Conservation (phyloP, 2,797 vertebrate genomes). For the Halcyon badia region DNA sequence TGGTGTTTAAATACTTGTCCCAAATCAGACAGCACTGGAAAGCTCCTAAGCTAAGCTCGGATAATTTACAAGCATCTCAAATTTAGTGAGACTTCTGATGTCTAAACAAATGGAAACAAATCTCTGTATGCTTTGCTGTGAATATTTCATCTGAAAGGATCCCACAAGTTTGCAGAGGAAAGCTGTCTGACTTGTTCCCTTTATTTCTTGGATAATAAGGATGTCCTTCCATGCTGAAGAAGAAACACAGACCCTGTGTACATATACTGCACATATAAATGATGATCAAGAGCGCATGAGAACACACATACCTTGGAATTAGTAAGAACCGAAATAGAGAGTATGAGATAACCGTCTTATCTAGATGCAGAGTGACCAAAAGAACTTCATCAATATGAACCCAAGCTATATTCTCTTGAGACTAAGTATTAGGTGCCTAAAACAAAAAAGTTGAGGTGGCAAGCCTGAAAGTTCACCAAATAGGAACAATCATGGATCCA, state of each 20-base stretch:
- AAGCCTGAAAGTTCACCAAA: neutral
- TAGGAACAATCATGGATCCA: neutral
- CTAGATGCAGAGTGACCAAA: neutral
- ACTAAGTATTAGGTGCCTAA: neutral
- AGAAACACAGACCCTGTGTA: neutral
- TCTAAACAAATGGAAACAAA: conserved; percentile 54
- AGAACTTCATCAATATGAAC: neutral
- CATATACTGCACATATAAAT: accelerated
- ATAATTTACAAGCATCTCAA: conserved; percentile 15
- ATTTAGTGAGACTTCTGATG: conserved; percentile 19
- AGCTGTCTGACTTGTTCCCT: neutral
- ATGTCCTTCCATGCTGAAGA: neutral
- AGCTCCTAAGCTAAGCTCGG: neutral
- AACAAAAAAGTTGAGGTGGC: neutral
- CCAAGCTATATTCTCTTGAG: neutral
- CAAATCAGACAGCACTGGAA: neutral
- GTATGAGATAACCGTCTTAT: neutral
- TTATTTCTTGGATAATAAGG: neutral
- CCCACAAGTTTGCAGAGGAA: neutral
- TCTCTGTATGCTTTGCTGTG: neutral
- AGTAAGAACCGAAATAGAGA: neutral
- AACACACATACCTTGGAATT: neutral
- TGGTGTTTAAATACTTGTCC: neutral
- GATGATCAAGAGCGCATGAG: neutral
- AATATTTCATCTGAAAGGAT: conserved; percentile 9